phyloP scores from a whole-genome alignment of 2,113 vertebrate genomes.

The Leptobrachium ailaonicum region DNA sequence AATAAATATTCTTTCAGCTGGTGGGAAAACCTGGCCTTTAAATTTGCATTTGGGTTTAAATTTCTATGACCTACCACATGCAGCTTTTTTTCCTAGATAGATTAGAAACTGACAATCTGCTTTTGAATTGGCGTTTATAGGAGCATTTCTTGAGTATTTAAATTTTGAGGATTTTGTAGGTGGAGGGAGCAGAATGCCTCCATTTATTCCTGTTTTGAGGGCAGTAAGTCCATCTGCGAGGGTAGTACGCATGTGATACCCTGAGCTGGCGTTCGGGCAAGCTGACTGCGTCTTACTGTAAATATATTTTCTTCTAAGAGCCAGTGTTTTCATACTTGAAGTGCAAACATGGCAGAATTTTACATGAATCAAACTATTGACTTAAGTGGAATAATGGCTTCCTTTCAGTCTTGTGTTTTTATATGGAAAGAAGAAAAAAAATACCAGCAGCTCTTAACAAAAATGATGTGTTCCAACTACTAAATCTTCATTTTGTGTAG shows the following conservation, averaged over 20 bases:
- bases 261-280: constrained; percentile 6
- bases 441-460: constrained; percentile 26
- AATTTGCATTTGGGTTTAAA: too few relatives aligned
- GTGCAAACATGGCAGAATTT: constrained; percentile 31
- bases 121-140: neutral
- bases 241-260: constrained; percentile 14
- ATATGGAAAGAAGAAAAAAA: constrained; percentile 1
- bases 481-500: constrained; percentile 16
- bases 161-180: neutral
- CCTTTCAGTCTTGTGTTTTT: constrained; percentile 30
- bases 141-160: neutral
- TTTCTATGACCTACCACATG: too few relatives aligned
- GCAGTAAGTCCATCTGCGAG: constrained; percentile 14
- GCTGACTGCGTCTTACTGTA: constrained; percentile 27
- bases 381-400: constrained; percentile 19
- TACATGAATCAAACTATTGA: constrained; percentile 32
- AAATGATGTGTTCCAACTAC: constrained; percentile 26
- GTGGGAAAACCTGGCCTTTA: too few relatives aligned
- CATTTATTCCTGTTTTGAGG: constrained; percentile 16
- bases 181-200: constrained; percentile 21
- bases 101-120: too few relatives aligned
- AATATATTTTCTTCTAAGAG: constrained; percentile 10
- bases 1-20: too few relatives aligned
- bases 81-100: too few relatives aligned
- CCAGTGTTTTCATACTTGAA: constrained; percentile 15